phyloP scores from a whole-genome alignment of 2,797 vertebrate species.

The Sebastes iracundus region DNA sequence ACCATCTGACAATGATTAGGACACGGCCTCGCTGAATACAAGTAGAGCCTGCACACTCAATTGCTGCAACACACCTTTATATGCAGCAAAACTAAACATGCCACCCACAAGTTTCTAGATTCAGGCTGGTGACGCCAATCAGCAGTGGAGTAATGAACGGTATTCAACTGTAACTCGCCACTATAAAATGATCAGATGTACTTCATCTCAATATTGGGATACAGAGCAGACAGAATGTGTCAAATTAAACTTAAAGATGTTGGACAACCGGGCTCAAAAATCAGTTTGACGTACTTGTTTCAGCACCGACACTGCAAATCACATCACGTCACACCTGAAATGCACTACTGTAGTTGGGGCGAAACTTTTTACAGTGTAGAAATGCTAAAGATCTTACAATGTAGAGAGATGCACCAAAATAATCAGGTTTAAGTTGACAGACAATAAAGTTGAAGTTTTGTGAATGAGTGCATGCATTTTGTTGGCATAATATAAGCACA shows the following conservation, averaged over 20 bases:
- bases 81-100: conserved; percentile 64
- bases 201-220: background rate
- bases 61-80: conserved; percentile 70
- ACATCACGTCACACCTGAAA: background rate
- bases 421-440: background rate
- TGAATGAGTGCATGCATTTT: background rate
- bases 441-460: background rate
- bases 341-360: too few species aligned
- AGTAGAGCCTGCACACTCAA: conserved; percentile 58
- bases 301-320: background rate
- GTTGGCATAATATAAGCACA: background rate
- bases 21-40: conserved; percentile 51
- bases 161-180: background rate
- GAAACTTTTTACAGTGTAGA: background rate
- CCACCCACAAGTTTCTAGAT: conserved; percentile 65
- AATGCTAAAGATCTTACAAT: background rate
- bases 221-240: background rate
- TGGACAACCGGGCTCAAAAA: background rate
- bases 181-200: background rate
- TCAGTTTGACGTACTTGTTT: background rate
- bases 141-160: background rate
- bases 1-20: conserved; percentile 82
- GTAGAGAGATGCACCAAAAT: background rate
- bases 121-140: conserved; percentile 19
- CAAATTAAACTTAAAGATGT: background rate